A percentile compares a stretch with the other conserved stretches of the same genome.
Evolutionary conservation across 2,797 vertebrate species (phyloP).

Genomic region (Micropoecilia bifurca): DNA sequence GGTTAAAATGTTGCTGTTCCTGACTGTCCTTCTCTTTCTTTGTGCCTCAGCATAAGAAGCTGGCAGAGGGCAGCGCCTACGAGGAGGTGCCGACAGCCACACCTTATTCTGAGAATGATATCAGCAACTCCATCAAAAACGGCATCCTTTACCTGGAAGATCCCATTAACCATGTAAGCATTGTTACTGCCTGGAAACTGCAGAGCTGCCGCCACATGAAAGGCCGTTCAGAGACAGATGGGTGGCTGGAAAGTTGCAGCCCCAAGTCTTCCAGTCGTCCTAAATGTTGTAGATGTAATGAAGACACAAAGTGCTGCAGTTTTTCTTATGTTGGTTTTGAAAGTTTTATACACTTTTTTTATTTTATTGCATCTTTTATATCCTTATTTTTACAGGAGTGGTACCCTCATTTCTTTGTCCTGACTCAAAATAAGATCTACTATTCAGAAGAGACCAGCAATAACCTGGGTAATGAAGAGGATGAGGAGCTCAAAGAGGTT

Average conservation of each 20-base stretch:
- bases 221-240: background rate
- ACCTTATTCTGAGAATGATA: slow-evolving; percentile 96
- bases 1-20: background rate
- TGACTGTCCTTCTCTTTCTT: slow-evolving; percentile 2
- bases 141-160: slow-evolving; percentile 97
- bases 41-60: slow-evolving; percentile 93
- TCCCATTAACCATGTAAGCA: slow-evolving; percentile 93
- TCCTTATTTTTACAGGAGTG: slow-evolving; percentile 85
- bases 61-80: slow-evolving; percentile 96
- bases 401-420: slow-evolving; percentile 98
- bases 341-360: background rate
- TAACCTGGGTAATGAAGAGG: slow-evolving; percentile 95
- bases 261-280: background rate
- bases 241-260: background rate
- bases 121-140: slow-evolving; percentile 99
- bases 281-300: background rate
- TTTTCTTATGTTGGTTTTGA: background rate
- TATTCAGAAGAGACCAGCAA: slow-evolving; percentile 95
- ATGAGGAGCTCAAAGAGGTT: slow-evolving; percentile 97
- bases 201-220: background rate
- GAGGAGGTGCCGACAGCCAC: slow-evolving; percentile 93
- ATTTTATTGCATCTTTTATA: slow-evolving; percentile 28
- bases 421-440: slow-evolving; percentile 98
- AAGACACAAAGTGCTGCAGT: background rate
- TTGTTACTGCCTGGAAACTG: background rate